These are phyloP conservation scores for Vidua macroura DNA, from an alignment of 2,113 vertebrate species.

Conservation along the genomic window DNA sequence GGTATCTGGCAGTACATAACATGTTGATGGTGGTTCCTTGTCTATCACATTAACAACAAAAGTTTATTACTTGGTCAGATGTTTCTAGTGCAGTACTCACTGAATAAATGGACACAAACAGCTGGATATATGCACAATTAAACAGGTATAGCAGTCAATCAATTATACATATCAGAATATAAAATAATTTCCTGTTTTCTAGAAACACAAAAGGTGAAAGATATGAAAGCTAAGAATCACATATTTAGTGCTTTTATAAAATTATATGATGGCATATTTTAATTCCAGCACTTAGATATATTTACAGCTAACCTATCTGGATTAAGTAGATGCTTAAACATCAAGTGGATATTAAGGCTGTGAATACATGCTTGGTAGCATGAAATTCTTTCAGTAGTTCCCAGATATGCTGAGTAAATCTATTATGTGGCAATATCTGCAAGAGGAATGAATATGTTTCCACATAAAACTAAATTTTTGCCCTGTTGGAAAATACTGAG, in stretches of 20 bases:
- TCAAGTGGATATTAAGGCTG: neutral
- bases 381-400: neutral
- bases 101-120: neutral
- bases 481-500: neutral
- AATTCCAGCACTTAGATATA: neutral
- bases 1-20: neutral
- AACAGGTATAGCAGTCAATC: neutral
- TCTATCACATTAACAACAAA: neutral
- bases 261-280: neutral
- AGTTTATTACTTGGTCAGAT: neutral
- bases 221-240: neutral
- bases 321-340: neutral
- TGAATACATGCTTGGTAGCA: neutral
- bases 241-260: fast-evolving
- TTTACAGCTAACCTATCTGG: neutral
- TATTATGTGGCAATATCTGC: neutral
- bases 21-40: neutral
- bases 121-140: neutral
- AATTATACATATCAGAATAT: neutral
- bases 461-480: neutral
- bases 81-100: neutral
- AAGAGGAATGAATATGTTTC: neutral
- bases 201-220: neutral
- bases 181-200: neutral
- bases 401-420: neutral